These are phyloP conservation scores for Philhelius pedissequus DNA, from an alignment of 2,888 invertebrate species.

Conservation along the genomic window DNA sequence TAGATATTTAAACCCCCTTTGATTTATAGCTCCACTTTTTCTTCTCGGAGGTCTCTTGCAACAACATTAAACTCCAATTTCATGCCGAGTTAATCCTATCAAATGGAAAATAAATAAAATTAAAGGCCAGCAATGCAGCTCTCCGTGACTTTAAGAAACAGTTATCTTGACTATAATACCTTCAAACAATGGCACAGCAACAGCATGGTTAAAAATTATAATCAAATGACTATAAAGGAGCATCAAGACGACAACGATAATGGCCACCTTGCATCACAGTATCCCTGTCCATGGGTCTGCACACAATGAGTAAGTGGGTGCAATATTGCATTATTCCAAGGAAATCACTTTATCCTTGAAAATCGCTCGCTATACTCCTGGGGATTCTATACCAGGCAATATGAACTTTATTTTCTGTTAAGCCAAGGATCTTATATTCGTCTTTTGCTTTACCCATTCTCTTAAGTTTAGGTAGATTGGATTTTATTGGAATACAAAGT, in stretches of 20 bases:
- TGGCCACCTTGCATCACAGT: conserved; percentile 34
- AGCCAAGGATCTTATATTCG: background rate
- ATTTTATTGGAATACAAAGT: conserved; percentile 7
- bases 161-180: background rate
- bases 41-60: background rate
- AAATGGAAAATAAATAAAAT: background rate
- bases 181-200: background rate
- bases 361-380: conserved; percentile 29
- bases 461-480: background rate
- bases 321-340: conserved; percentile 1
- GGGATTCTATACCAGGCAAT: conserved; percentile 8
- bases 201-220: conserved; percentile 4
- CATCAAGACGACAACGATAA: conserved; percentile 20
- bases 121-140: background rate
- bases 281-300: conserved; percentile 16
- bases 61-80: background rate
- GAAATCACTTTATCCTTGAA: conserved; percentile 56
- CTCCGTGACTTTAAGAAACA: background rate
- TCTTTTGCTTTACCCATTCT: background rate
- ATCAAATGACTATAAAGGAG: conserved; percentile 22
- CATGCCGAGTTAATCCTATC: conserved; percentile 12
- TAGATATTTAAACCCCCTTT: background rate
- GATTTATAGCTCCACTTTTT: background rate
- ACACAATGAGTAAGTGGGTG: background rate
- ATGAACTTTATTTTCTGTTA: conserved; percentile 30